Conservation (phyloP, 2,888 invertebrate species). For the Lymantria dispar region DNA sequence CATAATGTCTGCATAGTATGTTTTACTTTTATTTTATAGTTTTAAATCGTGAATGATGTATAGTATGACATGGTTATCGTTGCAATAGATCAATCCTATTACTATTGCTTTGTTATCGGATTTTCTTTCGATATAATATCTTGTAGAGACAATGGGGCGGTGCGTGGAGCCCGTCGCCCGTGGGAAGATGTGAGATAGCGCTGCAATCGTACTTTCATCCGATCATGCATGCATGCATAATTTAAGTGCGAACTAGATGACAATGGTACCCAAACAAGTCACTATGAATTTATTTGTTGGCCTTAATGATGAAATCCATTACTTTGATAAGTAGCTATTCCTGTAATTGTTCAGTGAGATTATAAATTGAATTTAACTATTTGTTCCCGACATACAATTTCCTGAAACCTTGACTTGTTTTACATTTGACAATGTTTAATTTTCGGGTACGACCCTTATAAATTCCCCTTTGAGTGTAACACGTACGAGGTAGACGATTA, state of each 20-base stretch:
- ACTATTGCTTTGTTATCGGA: constrained; percentile 50
- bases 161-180: constrained; percentile 46
- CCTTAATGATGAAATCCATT: neutral
- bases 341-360: neutral
- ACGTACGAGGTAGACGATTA: constrained; percentile 21
- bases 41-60: constrained; percentile 45
- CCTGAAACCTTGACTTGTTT: neutral
- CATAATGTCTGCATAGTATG: too few species aligned
- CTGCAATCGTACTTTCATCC: constrained; percentile 71
- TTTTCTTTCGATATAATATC: constrained; percentile 48
- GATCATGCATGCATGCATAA: constrained; percentile 75
- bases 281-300: constrained; percentile 5
- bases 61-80: constrained; percentile 46
- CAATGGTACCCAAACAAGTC: constrained; percentile 48
- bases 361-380: neutral
- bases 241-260: constrained; percentile 69
- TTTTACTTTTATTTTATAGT: neutral
- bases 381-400: neutral
- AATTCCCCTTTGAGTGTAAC: constrained; percentile 15
- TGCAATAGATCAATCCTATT: constrained; percentile 57
- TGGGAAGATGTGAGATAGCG: constrained; percentile 70
- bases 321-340: constrained; percentile 2
- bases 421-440: neutral
- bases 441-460: constrained; percentile 5
- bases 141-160: constrained; percentile 49